Evolutionary conservation across 92 coral and sea anemone species (phyloP).

Genomic region (Muricea muricata): DNA sequence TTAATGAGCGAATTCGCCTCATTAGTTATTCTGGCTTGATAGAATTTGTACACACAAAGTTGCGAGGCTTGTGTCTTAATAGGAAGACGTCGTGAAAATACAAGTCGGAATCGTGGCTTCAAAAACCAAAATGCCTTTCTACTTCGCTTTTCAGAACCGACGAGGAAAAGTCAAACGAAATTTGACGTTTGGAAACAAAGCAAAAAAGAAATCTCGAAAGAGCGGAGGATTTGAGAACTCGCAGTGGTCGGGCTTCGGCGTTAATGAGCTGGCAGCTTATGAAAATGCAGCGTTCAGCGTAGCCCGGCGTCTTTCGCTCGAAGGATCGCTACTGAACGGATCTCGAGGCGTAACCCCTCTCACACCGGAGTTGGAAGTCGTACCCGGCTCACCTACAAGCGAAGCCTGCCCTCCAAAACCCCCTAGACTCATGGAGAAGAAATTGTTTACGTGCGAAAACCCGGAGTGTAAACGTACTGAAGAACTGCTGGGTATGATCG

Average conservation of each 20-base stretch:
- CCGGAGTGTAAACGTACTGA: slow-evolving; percentile 89
- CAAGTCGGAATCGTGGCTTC: slow-evolving; percentile 11
- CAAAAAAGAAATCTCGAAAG: slow-evolving; percentile 7
- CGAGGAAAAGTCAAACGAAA: slow-evolving; percentile 27
- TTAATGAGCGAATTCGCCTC: slow-evolving; percentile 21
- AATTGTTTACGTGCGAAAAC: slow-evolving; percentile 85
- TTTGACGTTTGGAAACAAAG: slow-evolving; percentile 23
- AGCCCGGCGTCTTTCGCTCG: slow-evolving; percentile 25
- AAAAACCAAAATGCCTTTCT: slow-evolving; percentile 37
- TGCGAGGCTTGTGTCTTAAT: background rate
- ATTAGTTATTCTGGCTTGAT: slow-evolving; percentile 34
- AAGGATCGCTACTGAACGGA: background rate
- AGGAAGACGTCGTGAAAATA: background rate
- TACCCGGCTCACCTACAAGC: background rate
- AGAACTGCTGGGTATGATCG: slow-evolving; percentile 91
- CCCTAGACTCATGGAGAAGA: slow-evolving; percentile 93
- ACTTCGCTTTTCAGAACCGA: slow-evolving; percentile 39
- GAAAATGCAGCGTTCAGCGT: background rate
- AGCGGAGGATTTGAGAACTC: slow-evolving; percentile 11
- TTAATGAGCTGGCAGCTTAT: slow-evolving; percentile 28
- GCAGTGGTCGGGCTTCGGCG: slow-evolving; percentile 18
- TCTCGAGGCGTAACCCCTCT: background rate
- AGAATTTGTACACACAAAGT: background rate
- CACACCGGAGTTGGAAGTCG: background rate
- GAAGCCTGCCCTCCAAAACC: slow-evolving; percentile 85